Conservation (phyloP, 1,140 invertebrate species). For the Lepidurus packardi region DNA sequence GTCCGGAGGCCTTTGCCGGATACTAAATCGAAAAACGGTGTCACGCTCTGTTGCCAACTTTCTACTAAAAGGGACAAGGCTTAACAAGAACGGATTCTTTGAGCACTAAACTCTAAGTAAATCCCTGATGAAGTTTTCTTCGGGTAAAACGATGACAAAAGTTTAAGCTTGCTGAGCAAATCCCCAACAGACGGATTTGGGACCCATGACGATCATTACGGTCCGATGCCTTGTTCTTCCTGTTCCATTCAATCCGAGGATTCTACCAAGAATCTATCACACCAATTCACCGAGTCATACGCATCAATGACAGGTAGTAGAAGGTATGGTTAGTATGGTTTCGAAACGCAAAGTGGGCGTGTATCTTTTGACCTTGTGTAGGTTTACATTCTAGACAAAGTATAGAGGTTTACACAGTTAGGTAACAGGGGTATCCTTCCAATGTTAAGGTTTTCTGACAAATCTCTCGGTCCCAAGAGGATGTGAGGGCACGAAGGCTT, state of each 20-base stretch:
- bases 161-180: not conserved
- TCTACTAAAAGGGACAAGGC: not conserved
- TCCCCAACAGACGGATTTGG: not conserved
- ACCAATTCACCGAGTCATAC: not conserved
- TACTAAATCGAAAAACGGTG: conserved; percentile 6
- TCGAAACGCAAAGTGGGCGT: too few relatives aligned
- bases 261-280: not conserved
- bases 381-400: too few relatives aligned
- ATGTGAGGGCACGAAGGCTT: too few relatives aligned
- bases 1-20: not conserved
- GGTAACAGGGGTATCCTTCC: too few relatives aligned
- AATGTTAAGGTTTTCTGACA: too few relatives aligned
- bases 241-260: not conserved
- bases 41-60: conserved; percentile 17
- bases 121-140: too few relatives aligned
- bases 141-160: not conserved
- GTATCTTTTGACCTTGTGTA: too few relatives aligned
- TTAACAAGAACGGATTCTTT: not conserved
- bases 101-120: not conserved
- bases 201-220: not conserved
- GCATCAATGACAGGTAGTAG: too few relatives aligned
- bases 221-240: not conserved
- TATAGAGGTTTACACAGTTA: too few relatives aligned
- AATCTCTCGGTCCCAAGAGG: too few relatives aligned
- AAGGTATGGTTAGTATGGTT: too few relatives aligned